A percentile compares a stretch with the other conserved stretches of the same genome.
phyloP scores from a whole-genome alignment of 1,140 invertebrate genomes.

The Lethocerus indicus region DNA sequence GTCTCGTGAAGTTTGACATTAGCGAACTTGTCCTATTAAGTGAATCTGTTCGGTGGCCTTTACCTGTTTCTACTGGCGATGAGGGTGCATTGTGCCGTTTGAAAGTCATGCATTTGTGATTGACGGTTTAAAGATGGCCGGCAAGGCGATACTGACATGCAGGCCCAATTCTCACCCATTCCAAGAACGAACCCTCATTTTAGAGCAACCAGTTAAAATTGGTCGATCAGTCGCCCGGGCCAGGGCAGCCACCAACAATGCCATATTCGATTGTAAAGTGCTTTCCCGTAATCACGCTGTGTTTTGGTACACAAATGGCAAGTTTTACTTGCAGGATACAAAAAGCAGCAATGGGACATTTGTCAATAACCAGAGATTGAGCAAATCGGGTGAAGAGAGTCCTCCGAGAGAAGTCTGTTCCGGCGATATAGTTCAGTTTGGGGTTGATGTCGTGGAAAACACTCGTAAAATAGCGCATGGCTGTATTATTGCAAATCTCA shows the following conservation, averaged over 20 bases:
- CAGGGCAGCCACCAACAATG: slow-evolving; percentile 51
- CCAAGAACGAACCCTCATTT: slow-evolving; percentile 41
- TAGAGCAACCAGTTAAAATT: slow-evolving; percentile 59
- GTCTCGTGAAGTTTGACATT: too few species aligned
- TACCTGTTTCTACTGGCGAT: too few species aligned
- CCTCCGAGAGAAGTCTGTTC: slow-evolving; percentile 74
- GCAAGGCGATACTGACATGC: slow-evolving; percentile 66
- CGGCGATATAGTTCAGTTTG: slow-evolving; percentile 96
- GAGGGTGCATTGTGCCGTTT: too few species aligned
- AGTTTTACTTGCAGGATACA: slow-evolving; percentile 71
- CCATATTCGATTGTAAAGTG: slow-evolving; percentile 98
- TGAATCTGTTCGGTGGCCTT: too few species aligned
- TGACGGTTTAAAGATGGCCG: slow-evolving; percentile 21
- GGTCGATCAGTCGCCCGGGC: slow-evolving; percentile 83
- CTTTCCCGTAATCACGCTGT: slow-evolving; percentile 92
- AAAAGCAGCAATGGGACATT: slow-evolving; percentile 98
- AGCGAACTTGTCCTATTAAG: too few species aligned
- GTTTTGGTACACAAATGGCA: slow-evolving; percentile 85
- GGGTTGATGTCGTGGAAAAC: slow-evolving; percentile 97
- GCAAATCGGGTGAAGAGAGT: slow-evolving; percentile 56
- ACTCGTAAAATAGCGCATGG: slow-evolving; percentile 86
- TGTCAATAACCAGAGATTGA: slow-evolving; percentile 82
- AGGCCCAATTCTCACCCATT: slow-evolving; percentile 88
- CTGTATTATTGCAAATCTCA: slow-evolving; percentile 87
- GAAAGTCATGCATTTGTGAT: background rate